Evolutionary conservation across 2,113 vertebrate species (phyloP), one percentile per base, ranked within the genome.

Genomic region (Tachuris rubrigastra): DNA sequence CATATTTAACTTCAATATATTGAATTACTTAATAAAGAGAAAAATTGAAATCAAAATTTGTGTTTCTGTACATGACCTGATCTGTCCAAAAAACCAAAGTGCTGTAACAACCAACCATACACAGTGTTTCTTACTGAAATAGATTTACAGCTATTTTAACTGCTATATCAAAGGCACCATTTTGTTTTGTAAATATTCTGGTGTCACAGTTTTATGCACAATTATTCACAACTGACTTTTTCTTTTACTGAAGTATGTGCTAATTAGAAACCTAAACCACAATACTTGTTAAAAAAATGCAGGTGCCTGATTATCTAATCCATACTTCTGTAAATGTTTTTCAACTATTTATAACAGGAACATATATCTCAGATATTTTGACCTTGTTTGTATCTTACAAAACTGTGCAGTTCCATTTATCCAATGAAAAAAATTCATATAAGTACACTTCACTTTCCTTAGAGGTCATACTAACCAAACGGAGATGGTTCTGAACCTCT

Each of bases 191-290:
- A 96, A 93, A 76, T 37, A 56, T 71, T 93, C 53, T 76, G 67
- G 33, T 68, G 37, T 87, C 85, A 65, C 31, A 63, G 44, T 42
- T 80, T 87, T 77, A 86, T 28, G 35, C 47, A 59, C 37, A 90
- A 85, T n/a, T 94, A 84, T 35, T 53, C 66, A 59, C 55, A 95
- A 90, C 4, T 93, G 46, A 80, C 83, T 63, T 94, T 94, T 90
- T 60, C 25, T 58, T 79, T 81, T 77, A 93, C 30, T 76, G 52
- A 95, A 89, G 65, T 66, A 94, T 52, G 80, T 90, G 81, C 33
- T 96, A 95, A 96, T 97, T 95, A 93, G 88, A 95, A 95, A 91
- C 73, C 65, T 72, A 91, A 90, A 88, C 68, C 60, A 65, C 78
- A 87, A 85, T 68, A 58, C 55, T 68, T 89, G n/a, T 85, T 85